phyloP scores from a whole-genome alignment of 2,888 invertebrate species.

The Erynnis tages region DNA sequence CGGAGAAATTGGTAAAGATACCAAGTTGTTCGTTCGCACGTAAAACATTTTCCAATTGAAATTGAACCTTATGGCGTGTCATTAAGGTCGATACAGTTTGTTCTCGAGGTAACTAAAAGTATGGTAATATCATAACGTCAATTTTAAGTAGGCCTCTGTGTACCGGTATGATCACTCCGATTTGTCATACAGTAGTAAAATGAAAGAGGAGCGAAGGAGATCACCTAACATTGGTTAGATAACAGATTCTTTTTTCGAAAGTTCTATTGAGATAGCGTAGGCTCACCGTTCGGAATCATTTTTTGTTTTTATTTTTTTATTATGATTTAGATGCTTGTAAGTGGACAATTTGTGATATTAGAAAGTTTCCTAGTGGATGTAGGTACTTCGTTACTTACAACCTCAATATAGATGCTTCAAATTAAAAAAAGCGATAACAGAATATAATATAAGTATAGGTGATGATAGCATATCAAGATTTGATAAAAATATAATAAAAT shows the following conservation, averaged over 20 bases:
- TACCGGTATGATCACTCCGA: slow-evolving; percentile 6
- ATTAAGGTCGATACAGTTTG: neutral
- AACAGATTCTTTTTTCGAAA: slow-evolving; percentile 44
- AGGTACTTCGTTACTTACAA: too few relatives aligned
- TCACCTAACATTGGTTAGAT: neutral
- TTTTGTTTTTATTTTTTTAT: slow-evolving; percentile 1
- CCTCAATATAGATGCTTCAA: too few relatives aligned
- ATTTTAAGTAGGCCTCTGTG: slow-evolving; percentile 19
- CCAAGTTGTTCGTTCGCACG: neutral
- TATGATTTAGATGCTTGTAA: neutral
- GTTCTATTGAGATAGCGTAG: slow-evolving; percentile 29
- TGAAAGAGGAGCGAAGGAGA: neutral
- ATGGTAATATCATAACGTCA: neutral
- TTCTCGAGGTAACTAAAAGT: too few relatives aligned
- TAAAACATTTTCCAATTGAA: neutral
- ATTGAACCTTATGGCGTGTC: neutral
- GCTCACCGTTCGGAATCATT: slow-evolving; percentile 28
- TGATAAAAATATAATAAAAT: too few relatives aligned
- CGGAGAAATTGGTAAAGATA: slow-evolving; percentile 8
- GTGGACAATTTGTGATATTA: too few relatives aligned
- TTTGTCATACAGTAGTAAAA: neutral
- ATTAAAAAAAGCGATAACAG: too few relatives aligned
- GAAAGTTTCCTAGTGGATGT: too few relatives aligned
- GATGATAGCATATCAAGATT: too few relatives aligned
- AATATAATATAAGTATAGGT: too few relatives aligned